Conservation (phyloP, 2,888 invertebrate species). For the Drosophila yooni region DNA sequence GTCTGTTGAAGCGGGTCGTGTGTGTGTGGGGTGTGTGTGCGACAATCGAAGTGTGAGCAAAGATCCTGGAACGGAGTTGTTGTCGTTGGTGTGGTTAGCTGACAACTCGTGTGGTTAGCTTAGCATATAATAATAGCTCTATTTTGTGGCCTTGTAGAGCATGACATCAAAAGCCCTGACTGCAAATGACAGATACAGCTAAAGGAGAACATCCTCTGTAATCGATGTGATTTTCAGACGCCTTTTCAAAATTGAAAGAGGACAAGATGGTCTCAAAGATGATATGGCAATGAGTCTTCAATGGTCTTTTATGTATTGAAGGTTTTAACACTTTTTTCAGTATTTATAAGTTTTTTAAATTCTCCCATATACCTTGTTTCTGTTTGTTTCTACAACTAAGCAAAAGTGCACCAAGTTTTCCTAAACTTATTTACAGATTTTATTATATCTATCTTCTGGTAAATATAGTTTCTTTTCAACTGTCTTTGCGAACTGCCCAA, state of each 20-base stretch:
- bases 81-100: constrained; percentile 37
- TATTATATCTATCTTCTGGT: neutral
- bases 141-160: neutral
- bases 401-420: neutral
- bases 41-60: constrained; percentile 21
- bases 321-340: neutral
- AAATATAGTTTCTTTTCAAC: neutral
- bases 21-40: neutral
- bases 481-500: neutral
- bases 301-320: neutral
- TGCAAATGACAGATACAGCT: constrained; percentile 20
- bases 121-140: constrained; percentile 10
- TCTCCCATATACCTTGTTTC: neutral
- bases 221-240: neutral
- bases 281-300: neutral
- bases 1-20: neutral
- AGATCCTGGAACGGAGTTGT: constrained; percentile 12
- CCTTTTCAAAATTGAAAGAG: neutral
- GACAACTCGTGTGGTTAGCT: constrained; percentile 24
- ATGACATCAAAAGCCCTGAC: neutral
- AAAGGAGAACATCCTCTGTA: neutral
- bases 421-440: neutral
- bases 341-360: neutral
- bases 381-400: neutral
- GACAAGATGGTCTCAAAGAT: neutral